Percentiles rank a stretch among this genome's conserved stretches.
phyloP scores from a whole-genome alignment of 1,140 invertebrate genomes.

The Mercenaria mercenaria region DNA sequence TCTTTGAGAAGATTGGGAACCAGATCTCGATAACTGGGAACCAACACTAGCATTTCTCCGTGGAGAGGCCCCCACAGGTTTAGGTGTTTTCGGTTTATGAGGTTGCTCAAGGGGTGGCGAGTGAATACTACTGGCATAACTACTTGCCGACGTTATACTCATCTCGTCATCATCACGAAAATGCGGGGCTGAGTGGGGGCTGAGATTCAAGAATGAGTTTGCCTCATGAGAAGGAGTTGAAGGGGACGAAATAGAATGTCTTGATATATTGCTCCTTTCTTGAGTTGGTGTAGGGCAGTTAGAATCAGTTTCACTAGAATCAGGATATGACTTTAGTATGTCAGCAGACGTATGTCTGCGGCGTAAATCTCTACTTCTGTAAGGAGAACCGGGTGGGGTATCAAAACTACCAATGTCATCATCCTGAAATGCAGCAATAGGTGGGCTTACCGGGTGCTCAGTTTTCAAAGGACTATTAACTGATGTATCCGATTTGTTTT shows the following conservation, averaged over 20 bases:
- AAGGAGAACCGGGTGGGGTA: slow-evolving; percentile 76
- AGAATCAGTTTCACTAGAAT: slow-evolving; percentile 59
- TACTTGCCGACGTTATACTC: slow-evolving; percentile 38
- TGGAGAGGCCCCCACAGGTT: slow-evolving; percentile 59
- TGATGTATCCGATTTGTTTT: slow-evolving; percentile 72
- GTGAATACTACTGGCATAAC: slow-evolving; percentile 46
- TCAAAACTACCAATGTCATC: slow-evolving; percentile 78
- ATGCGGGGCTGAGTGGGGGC: neutral
- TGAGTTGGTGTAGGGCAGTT: slow-evolving; percentile 40
- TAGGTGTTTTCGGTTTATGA: slow-evolving; percentile 64
- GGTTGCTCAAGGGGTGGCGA: slow-evolving; percentile 60
- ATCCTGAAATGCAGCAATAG: slow-evolving; percentile 79
- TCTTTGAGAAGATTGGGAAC: slow-evolving; percentile 52
- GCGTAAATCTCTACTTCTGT: slow-evolving; percentile 65
- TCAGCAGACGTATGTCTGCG: slow-evolving; percentile 73
- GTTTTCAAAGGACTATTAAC: slow-evolving; percentile 46
- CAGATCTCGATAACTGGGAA: slow-evolving; percentile 7
- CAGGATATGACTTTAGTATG: slow-evolving; percentile 46
- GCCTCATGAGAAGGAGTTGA: slow-evolving; percentile 58
- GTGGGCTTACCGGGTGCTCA: slow-evolving; percentile 73
- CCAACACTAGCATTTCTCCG: slow-evolving; percentile 53
- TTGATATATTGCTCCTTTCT: neutral
- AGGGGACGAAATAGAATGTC: slow-evolving; percentile 19
- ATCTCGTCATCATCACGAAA: slow-evolving; percentile 42
- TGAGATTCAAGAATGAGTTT: slow-evolving; percentile 32